Conservation (phyloP, 2,888 invertebrate genomes). For the Dynastes hyllus region DNA sequence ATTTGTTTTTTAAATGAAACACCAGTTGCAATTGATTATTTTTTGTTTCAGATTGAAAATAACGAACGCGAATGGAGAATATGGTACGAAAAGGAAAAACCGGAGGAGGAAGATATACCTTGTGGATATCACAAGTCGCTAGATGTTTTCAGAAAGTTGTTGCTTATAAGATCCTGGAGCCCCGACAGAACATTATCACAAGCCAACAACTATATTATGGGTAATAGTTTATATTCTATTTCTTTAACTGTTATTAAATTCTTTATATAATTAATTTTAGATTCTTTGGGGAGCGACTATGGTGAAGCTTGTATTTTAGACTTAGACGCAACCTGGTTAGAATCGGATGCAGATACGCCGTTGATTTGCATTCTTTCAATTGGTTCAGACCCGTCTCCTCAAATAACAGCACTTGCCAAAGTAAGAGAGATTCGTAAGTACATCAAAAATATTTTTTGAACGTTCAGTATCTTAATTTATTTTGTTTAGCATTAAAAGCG, state of each 20-base stretch:
- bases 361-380: constrained; percentile 94
- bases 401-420: constrained; percentile 91
- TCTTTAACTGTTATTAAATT: not conserved
- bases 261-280: constrained; percentile 68
- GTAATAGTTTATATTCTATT: constrained; percentile 68
- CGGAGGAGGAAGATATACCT: constrained; percentile 93
- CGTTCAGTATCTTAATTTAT: not conserved
- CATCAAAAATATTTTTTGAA: not conserved
- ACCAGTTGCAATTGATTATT: too few relatives aligned
- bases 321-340: constrained; percentile 91
- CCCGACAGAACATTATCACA: constrained; percentile 96
- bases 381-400: constrained; percentile 97
- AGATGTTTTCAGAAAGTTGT: constrained; percentile 89
- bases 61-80: constrained; percentile 91
- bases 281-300: constrained; percentile 89
- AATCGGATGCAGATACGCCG: constrained; percentile 91
- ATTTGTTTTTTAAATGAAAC: not conserved
- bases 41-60: constrained; percentile 78
- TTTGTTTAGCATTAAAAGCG: constrained; percentile 79
- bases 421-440: constrained; percentile 85
- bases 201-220: constrained; percentile 91
- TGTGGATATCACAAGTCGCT: constrained; percentile 90
- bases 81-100: constrained; percentile 95
- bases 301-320: constrained; percentile 95
- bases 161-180: constrained; percentile 95